Evolutionary conservation across 2,888 invertebrate genomes (phyloP).

Genomic region (Dioctria rufipes): DNA sequence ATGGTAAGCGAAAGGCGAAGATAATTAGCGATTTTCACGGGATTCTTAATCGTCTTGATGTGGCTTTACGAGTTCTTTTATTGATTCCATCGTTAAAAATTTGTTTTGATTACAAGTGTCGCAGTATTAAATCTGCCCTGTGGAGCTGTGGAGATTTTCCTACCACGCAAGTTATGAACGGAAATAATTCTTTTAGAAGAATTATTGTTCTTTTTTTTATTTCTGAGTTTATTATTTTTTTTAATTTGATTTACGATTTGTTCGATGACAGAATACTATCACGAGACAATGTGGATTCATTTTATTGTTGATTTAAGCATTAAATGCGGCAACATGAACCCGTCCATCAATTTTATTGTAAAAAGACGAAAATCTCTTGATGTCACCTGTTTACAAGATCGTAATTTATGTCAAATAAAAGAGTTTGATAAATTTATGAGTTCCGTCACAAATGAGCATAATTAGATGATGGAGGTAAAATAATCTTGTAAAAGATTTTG

Average conservation of each 20-base stretch:
- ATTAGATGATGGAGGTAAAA: background rate
- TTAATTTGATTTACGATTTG: background rate
- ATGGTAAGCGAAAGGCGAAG: constrained; percentile 2
- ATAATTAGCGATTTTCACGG: constrained; percentile 10
- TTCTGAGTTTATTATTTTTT: background rate
- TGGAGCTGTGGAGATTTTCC: background rate
- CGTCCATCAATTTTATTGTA: constrained; percentile 9
- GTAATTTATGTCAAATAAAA: background rate
- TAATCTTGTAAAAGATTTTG: background rate
- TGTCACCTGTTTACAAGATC: background rate
- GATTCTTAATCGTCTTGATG: background rate
- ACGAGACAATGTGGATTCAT: background rate
- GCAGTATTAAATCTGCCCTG: background rate
- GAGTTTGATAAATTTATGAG: background rate
- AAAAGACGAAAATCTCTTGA: background rate
- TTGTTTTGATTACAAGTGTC: background rate
- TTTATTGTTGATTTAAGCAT: background rate
- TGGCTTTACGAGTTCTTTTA: background rate
- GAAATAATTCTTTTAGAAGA: background rate
- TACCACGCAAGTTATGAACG: background rate
- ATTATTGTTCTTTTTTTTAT: background rate
- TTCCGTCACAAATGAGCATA: background rate
- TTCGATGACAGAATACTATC: background rate
- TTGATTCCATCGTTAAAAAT: background rate
- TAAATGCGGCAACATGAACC: constrained; percentile 1